These are phyloP conservation scores for Cyanoliseus patagonus DNA, from an alignment of 2,113 vertebrate species.

Conservation along the genomic window DNA sequence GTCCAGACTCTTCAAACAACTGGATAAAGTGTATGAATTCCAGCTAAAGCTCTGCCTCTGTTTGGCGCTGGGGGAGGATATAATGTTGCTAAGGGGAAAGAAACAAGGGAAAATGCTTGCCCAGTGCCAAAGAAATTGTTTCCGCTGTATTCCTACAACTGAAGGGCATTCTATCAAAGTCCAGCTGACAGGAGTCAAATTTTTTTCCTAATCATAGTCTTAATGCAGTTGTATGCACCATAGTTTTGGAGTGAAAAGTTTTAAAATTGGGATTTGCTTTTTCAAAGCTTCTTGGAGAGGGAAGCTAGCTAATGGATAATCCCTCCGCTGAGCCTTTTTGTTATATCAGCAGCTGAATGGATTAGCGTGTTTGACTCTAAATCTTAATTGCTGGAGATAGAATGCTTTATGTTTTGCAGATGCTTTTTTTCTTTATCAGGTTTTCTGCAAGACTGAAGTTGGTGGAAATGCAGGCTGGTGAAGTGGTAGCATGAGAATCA, in stretches of 20 bases:
- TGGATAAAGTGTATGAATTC: not conserved
- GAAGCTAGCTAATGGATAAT: not conserved
- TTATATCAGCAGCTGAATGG: not conserved
- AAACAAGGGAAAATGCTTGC: not conserved
- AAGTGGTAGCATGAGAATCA: not conserved
- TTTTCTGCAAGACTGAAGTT: not conserved
- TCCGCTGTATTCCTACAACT: not conserved
- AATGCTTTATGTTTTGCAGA: not conserved
- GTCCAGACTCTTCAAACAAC: not conserved
- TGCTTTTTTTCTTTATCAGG: not conserved
- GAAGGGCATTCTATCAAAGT: not conserved
- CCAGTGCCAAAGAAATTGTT: constrained; percentile 6
- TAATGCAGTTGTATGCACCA: not conserved
- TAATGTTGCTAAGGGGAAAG: not conserved
- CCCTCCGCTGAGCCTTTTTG: not conserved
- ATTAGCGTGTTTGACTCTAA: not conserved
- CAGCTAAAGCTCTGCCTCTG: not conserved
- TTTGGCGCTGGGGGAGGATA: not conserved
- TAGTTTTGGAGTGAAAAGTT: not conserved
- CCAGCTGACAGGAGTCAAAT: not conserved
- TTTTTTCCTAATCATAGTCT: not conserved
- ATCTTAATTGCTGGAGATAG: not conserved
- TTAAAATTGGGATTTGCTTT: not conserved
- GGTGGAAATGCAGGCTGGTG: not conserved
- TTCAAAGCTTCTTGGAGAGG: not conserved